phyloP scores from a whole-genome alignment of 2,797 vertebrate species.

The Leucoraja ocellata region DNA sequence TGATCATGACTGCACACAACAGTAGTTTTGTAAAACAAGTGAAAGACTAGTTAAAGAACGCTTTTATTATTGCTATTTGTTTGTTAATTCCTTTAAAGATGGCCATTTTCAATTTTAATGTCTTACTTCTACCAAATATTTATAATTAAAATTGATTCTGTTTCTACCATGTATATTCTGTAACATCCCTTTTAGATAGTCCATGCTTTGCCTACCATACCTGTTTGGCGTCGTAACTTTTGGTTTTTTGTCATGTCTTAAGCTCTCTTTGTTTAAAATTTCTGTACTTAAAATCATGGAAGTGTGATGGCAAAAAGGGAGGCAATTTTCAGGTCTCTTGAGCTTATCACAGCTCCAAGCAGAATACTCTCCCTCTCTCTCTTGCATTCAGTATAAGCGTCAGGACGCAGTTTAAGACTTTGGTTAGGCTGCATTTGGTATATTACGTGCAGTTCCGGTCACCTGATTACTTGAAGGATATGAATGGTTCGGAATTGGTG shows the following conservation, averaged over 20 bases:
- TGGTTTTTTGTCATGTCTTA: background rate
- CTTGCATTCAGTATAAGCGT: too few relatives aligned
- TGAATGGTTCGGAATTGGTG: too few relatives aligned
- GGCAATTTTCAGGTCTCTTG: too few relatives aligned
- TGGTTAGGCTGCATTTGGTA: too few relatives aligned
- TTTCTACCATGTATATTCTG: background rate
- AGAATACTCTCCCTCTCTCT: too few relatives aligned
- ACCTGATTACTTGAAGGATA: too few relatives aligned
- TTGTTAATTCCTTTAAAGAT: background rate
- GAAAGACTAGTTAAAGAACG: background rate
- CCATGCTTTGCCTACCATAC: background rate
- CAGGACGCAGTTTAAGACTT: too few relatives aligned
- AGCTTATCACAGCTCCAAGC: too few relatives aligned
- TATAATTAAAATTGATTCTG: background rate
- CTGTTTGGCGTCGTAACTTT: background rate
- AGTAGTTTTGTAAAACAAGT: background rate
- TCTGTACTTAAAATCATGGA: background rate
- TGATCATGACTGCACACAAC: background rate
- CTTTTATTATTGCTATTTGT: background rate
- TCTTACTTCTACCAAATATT: background rate
- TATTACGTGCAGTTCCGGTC: too few relatives aligned
- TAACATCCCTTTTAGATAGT: background rate
- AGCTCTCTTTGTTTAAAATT: background rate
- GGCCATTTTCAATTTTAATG: background rate
- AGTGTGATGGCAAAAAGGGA: too few relatives aligned